Base-by-base conservation (phyloP, 30 jellyfish, hydroid and myxozoan species). In the Aurelia aurita region DNA sequence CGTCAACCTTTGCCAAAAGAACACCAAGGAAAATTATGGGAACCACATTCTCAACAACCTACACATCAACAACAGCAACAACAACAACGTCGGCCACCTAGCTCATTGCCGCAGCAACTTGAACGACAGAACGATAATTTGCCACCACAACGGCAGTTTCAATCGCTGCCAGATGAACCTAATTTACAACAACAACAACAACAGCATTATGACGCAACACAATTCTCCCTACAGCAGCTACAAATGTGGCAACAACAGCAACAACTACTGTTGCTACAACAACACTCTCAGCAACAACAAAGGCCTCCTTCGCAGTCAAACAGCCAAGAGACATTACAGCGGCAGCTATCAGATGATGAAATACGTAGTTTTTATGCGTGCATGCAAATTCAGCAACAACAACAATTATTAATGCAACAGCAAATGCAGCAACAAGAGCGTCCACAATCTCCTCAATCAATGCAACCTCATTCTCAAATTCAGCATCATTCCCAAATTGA, bases 381-480 rank as follows among this genome's bases (percentile, higher is more conserved):
- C 4, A 39, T 35, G 88, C 78, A n/a, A 55, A 54, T 3, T 9
- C 8, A 3, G 75, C 87, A 74, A 26, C 16, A 21, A 6, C 79
- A 34, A 64, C 88, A 57, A 26, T 15, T 19, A 19, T 62, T 62
- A 11, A 19, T 20, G 86, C 68, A 49, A 19, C 86, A 74, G 14
- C 86, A 74, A 54, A 58, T 49, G 34, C 89, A 60, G 32, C 80
- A 32, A 31, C 74, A 28, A 39, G 15, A 39, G 9, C 51, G 16
- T 9, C 51, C 51, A 39, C 51, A 15, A 39, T 39, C 51, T 39
- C 51, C 51, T 39, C 67, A 3, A 19, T 3, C 67, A 19, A 19
- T 55, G 1, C 67, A 19, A 27, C 67, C 67, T 55, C 67, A 0
- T 55, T 6, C 29, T 16, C 72, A 53, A 49, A 25, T 26, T 19